These are phyloP conservation scores for Euleptes europaea DNA, from an alignment of 2,113 vertebrate genomes.

Conservation along the genomic window DNA sequence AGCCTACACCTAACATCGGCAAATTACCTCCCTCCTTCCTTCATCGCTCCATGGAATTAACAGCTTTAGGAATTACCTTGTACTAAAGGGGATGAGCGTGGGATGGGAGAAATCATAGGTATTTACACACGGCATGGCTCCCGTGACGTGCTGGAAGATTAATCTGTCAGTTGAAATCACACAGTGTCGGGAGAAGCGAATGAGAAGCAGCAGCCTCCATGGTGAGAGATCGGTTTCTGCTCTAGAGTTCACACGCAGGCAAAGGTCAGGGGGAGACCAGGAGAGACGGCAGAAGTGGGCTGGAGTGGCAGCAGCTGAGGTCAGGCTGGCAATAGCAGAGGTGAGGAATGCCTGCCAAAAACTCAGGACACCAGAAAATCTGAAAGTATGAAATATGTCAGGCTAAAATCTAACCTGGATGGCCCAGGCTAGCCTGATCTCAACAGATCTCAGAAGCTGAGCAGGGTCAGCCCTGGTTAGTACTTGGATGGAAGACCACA, in stretches of 20 bases:
- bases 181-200: background rate
- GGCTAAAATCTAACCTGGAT: too few relatives aligned
- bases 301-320: background rate
- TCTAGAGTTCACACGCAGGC: background rate
- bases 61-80: conserved; percentile 15
- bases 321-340: background rate
- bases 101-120: conserved; percentile 14
- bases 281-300: too few relatives aligned
- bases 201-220: background rate
- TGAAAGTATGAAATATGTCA: too few relatives aligned
- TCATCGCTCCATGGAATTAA: background rate
- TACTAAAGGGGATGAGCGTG: conserved; percentile 14
- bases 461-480: too few relatives aligned
- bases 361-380: too few relatives aligned
- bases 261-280: background rate
- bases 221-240: too few relatives aligned
- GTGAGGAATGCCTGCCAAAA: background rate
- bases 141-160: conserved; percentile 31
- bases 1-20: background rate
- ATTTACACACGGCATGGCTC: conserved; percentile 15
- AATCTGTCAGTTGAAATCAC: conserved; percentile 44
- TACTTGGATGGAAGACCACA: too few relatives aligned
- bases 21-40: background rate
- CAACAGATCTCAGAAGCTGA: too few relatives aligned
- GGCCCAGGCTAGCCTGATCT: too few relatives aligned